These are phyloP conservation scores for Agrochola litura DNA, from an alignment of 2,888 invertebrate genomes.

Conservation along the genomic window DNA sequence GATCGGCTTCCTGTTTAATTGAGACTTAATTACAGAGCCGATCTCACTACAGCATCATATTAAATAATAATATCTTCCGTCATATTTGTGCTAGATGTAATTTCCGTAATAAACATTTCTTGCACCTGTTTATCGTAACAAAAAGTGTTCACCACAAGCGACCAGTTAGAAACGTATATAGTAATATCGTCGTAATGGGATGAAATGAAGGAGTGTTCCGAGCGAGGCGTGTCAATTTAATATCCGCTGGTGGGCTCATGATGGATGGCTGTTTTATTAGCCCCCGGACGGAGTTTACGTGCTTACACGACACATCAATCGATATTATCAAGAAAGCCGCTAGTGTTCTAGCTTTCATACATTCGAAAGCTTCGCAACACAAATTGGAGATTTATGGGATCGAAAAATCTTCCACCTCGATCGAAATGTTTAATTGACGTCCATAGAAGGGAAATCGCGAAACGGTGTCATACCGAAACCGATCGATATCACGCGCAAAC, in stretches of 20 bases:
- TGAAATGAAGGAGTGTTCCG: slow-evolving; percentile 79
- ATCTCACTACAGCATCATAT: slow-evolving; percentile 48
- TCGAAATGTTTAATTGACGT: slow-evolving; percentile 66
- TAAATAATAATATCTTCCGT: slow-evolving; percentile 42
- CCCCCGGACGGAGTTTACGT: slow-evolving; percentile 76
- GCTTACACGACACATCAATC: slow-evolving; percentile 70
- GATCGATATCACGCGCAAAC: slow-evolving; percentile 79
- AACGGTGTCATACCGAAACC: slow-evolving; percentile 70
- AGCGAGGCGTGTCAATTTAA: slow-evolving; percentile 87
- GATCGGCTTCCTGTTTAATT: slow-evolving; percentile 72
- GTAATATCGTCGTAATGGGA: slow-evolving; percentile 79
- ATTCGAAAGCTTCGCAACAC: slow-evolving; percentile 40
- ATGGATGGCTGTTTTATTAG: slow-evolving; percentile 85
- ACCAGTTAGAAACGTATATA: slow-evolving; percentile 67
- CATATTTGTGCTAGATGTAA: slow-evolving; percentile 55
- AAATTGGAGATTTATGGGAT: slow-evolving; percentile 39
- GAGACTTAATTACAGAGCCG: slow-evolving; percentile 56
- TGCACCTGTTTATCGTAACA: slow-evolving; percentile 62
- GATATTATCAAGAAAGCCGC: slow-evolving; percentile 71
- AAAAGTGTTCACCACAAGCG: slow-evolving; percentile 60
- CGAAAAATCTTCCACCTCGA: slow-evolving; percentile 51
- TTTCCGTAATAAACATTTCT: slow-evolving; percentile 62
- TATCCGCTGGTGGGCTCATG: slow-evolving; percentile 86
- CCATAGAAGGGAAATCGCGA: slow-evolving; percentile 62
- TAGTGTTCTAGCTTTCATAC: slow-evolving; percentile 49